phyloP scores from a whole-genome alignment of 2,797 vertebrate species.

The Decapterus maruadsi region DNA sequence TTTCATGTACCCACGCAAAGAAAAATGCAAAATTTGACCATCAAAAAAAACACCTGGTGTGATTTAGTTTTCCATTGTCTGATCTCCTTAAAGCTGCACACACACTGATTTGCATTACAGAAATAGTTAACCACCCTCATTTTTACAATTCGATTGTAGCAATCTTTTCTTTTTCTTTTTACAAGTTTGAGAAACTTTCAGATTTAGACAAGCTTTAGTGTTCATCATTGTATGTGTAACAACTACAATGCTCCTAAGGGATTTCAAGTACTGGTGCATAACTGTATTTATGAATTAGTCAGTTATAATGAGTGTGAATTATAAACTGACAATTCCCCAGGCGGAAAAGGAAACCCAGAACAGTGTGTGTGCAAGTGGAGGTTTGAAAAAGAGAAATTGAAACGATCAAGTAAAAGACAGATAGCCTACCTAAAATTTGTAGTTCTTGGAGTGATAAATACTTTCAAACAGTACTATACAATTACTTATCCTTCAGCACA shows the following conservation, averaged over 20 bases:
- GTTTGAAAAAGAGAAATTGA: too few species aligned
- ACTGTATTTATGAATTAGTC: background rate
- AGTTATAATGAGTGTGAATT: too few species aligned
- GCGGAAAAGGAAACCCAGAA: too few species aligned
- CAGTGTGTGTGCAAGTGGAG: too few species aligned
- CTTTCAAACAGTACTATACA: too few species aligned
- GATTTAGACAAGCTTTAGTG: constrained; percentile 25
- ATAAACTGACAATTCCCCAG: too few species aligned
- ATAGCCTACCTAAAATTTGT: too few species aligned
- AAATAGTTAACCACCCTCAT: constrained; percentile 40
- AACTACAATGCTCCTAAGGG: background rate
- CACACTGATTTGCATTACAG: constrained; percentile 63
- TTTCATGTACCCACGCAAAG: constrained; percentile 35
- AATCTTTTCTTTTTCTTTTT: background rate
- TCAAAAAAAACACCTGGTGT: constrained; percentile 39
- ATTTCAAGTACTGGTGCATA: background rate
- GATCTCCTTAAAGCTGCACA: constrained; percentile 24
- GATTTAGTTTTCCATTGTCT: constrained; percentile 43
- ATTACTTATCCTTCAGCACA: too few species aligned
- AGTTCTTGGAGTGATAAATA: too few species aligned
- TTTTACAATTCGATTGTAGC: constrained; percentile 21
- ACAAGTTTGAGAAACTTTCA: background rate
- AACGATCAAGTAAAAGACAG: too few species aligned
- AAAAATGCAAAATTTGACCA: constrained; percentile 29
- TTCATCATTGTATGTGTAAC: background rate